phyloP scores from a whole-genome alignment of 1,140 invertebrate species.

The Dendrolimus punctatus region DNA sequence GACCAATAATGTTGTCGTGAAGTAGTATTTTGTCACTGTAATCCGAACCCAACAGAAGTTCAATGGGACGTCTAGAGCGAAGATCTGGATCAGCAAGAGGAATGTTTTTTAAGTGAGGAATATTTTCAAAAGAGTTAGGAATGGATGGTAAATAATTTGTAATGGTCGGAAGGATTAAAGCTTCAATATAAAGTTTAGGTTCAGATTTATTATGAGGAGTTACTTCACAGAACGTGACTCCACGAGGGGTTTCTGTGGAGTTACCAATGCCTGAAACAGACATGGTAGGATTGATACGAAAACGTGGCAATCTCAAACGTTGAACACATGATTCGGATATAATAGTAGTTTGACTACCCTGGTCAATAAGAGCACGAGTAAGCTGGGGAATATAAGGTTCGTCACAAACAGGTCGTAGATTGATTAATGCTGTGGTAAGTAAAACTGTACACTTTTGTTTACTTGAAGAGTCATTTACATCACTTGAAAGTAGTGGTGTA shows the following conservation, averaged over 20 bases:
- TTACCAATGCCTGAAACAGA: background rate
- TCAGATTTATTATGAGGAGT: background rate
- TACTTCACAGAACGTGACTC: background rate
- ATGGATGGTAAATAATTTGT: too few species aligned
- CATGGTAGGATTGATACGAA: background rate
- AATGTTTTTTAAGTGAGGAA: too few species aligned
- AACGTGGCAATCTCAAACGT: background rate
- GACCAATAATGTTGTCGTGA: slow-evolving; percentile 4
- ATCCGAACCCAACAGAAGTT: slow-evolving; percentile 5
- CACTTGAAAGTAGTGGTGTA: too few species aligned
- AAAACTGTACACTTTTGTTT: too few species aligned
- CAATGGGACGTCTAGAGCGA: slow-evolving; percentile 6
- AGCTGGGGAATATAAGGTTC: too few species aligned
- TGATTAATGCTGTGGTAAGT: too few species aligned
- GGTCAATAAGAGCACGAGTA: background rate
- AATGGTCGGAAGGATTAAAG: background rate
- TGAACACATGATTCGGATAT: background rate
- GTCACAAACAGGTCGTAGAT: too few species aligned
- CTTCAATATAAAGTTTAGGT: background rate
- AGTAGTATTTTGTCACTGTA: slow-evolving; percentile 4
- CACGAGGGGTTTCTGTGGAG: background rate
- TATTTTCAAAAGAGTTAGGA: too few species aligned
- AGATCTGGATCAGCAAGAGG: slow-evolving; percentile 1
- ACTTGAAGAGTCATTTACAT: too few species aligned
- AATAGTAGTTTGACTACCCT: background rate